Base-by-base conservation (phyloP, 2,113 vertebrate genomes). In the Dolichotis patagonum region DNA sequence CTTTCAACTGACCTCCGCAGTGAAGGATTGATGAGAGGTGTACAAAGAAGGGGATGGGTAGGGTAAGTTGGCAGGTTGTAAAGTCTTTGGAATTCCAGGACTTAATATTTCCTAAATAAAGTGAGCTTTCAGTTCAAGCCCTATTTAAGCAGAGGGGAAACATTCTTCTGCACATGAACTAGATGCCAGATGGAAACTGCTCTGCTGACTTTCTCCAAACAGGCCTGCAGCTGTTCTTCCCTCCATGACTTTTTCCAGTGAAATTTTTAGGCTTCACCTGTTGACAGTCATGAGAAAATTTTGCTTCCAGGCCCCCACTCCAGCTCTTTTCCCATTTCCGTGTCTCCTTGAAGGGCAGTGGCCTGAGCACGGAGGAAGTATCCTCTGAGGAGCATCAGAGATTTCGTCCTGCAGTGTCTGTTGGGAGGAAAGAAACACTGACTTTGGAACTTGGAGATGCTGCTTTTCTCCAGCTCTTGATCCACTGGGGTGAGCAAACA, bases 241-340 rank as follows among this genome's bases (percentile, higher is more conserved):
- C 98, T 98, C 97, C 98, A 91, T 83, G 77, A 96, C 96, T 98
- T 97, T 73, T 80, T 96, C 98, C 90, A 97, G 85, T 96, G 98
- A 98, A 98, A 98, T 98, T 98, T 99, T 98, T 98, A 98, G 98
- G 95, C 77, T 96, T 98, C 99, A 99, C 98, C 98, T 99, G 99
- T 99, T 97, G 96, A 97, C 35, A 80, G 69, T 71, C 97, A 96
- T 95, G 95, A 96, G 8, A 58, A 97, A 65, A 41, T 94, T 95
- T 75, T 96, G 78, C 83, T 81, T 94, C 82, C 26, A 6, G 30
- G 67, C 78, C 89, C 84, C 78, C 80, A 17, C 90, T 84, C 77
- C 10, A 30, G 13, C 16, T 14, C 52, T 12, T 22, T 38, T 16
- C 49, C 24, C n/a, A 41, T 58, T 58, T 94, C 81, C 77, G 7